These are phyloP conservation scores for Petaurus breviceps DNA, from an alignment of 2,113 vertebrate species.

Conservation along the genomic window DNA sequence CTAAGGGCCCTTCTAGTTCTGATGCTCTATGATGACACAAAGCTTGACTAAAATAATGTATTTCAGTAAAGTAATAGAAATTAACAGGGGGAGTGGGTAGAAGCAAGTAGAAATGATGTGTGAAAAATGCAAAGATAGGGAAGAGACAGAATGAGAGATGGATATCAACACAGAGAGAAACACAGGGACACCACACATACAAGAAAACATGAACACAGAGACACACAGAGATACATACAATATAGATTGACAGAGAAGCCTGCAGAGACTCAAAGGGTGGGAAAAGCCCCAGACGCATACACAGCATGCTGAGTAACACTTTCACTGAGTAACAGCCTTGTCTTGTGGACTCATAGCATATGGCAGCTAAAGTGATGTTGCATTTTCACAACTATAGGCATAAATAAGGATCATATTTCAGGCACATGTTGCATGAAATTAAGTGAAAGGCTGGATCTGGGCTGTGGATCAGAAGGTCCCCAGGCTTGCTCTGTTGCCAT, in stretches of 20 bases:
- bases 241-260: not conserved
- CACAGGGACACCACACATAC: not conserved
- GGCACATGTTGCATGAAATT: not conserved
- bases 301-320: not conserved
- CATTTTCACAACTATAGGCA: not conserved
- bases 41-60: not conserved
- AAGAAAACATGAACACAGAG: not conserved
- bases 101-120: not conserved
- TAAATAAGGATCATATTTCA: not conserved
- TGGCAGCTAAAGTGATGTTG: not conserved
- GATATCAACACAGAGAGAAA: not conserved
- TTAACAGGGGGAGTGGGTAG: not conserved
- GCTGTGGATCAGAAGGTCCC: not conserved
- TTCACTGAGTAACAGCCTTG: not conserved
- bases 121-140: not conserved
- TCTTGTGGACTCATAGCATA: constrained; percentile 10
- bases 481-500: not conserved
- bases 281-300: not conserved
- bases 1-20: not conserved
- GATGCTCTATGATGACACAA: not conserved
- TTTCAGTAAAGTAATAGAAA: not conserved
- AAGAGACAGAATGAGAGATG: not conserved
- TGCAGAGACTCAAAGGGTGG: not conserved
- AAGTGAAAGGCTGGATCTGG: not conserved
- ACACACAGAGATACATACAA: not conserved